Conservation (phyloP, 2,888 invertebrate genomes). For the Allolobophora icterica region DNA sequence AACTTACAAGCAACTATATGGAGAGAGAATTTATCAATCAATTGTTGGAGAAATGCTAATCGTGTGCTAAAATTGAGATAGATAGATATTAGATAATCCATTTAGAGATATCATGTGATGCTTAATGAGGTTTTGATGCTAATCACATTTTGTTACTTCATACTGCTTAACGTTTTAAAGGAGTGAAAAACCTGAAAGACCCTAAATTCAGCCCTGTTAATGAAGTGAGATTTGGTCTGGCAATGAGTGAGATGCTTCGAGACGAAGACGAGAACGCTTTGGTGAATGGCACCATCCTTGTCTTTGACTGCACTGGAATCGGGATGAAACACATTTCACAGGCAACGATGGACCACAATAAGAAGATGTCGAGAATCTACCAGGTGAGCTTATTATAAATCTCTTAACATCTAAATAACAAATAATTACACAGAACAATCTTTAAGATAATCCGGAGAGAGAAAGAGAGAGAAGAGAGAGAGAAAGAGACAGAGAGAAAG, state of each 20-base stretch:
- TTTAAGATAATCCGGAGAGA: no score
- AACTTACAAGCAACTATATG: not conserved
- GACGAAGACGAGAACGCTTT: constrained; percentile 17
- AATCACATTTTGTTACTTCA: not conserved
- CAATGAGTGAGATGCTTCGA: not conserved
- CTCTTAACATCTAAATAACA: no score
- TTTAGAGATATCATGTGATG: not conserved
- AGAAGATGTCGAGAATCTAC: constrained; percentile 14
- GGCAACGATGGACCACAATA: not conserved
- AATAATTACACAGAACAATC: no score
- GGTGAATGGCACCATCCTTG: constrained; percentile 22
- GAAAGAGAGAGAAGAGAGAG: no score
- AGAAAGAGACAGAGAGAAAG: no score
- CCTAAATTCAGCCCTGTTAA: not conserved
- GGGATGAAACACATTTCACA: not conserved
- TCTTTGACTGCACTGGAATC: constrained; percentile 22
- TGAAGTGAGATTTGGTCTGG: constrained; percentile 3
- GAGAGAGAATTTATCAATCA: no score
- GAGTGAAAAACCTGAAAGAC: not conserved
- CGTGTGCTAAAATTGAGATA: no score
- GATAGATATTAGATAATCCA: no score
- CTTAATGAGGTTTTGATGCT: not conserved
- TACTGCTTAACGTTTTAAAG: not conserved
- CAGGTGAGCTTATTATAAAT: constrained; percentile 1
- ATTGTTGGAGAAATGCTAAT: no score